phyloP scores from a whole-genome alignment of 2,113 vertebrate species.

The Malurus alboscapulatus region DNA sequence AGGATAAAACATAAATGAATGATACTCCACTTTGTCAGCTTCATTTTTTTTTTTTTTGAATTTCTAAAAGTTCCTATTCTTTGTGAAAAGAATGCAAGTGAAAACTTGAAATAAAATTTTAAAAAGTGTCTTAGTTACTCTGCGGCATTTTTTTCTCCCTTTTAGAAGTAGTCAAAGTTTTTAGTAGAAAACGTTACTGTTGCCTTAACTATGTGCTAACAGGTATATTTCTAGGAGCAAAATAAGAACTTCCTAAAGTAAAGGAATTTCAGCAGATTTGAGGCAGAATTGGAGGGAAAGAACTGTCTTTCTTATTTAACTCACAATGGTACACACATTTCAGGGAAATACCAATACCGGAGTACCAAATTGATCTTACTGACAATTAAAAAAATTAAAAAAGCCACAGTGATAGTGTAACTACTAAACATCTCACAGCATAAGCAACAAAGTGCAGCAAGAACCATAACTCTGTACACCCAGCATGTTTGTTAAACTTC shows the following conservation, averaged over 20 bases:
- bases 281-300: background rate
- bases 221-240: background rate
- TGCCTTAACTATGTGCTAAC: background rate
- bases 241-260: background rate
- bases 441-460: background rate
- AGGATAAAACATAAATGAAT: background rate
- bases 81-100: background rate
- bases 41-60: background rate
- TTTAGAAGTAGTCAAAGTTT: background rate
- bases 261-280: background rate
- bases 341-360: background rate
- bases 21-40: background rate
- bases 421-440: background rate
- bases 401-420: background rate
- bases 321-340: background rate
- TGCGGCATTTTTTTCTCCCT: background rate
- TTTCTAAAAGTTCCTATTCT: background rate
- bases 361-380: background rate
- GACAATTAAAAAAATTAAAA: background rate
- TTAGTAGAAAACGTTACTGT: background rate
- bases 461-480: background rate
- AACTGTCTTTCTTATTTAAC: background rate
- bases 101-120: background rate
- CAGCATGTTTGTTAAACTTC: background rate
- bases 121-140: background rate